Evolutionary conservation across 2,113 vertebrate genomes (phyloP).

Genomic region (Passer domesticus): DNA sequence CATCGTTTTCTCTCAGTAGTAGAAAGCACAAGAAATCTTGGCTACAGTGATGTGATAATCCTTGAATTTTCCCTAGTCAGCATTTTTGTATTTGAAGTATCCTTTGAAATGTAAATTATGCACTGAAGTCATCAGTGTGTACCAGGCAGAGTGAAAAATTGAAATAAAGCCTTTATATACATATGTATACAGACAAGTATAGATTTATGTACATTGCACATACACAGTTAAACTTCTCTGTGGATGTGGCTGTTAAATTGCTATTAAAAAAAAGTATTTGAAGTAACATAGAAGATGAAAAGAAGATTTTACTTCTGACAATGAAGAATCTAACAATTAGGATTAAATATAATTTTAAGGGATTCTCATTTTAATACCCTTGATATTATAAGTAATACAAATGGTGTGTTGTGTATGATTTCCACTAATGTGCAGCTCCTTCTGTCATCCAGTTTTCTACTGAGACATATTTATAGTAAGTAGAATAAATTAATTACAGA

Average conservation of each 20-base stretch:
- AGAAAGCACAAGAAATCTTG: neutral
- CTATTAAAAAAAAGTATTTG: neutral
- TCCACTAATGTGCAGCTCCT: constrained; percentile 38
- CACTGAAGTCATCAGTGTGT: neutral
- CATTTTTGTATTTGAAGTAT: neutral
- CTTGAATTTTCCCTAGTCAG: constrained; percentile 19
- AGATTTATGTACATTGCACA: neutral
- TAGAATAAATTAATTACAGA: constrained; percentile 55
- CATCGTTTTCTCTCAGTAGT: neutral
- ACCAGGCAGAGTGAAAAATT: neutral
- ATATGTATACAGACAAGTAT: neutral
- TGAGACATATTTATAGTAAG: constrained; percentile 50
- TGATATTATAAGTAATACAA: constrained; percentile 1
- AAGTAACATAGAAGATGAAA: neutral
- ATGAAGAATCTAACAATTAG: neutral
- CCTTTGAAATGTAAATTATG: constrained; percentile 20
- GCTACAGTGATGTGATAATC: neutral
- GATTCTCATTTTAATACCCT: neutral
- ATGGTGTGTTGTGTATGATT: neutral
- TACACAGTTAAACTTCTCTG: neutral
- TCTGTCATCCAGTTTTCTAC: constrained; percentile 52
- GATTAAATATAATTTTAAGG: neutral
- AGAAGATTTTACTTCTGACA: neutral
- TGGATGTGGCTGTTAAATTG: neutral
- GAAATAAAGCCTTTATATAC: neutral